phyloP scores from a whole-genome alignment of 2,113 vertebrate genomes.

The Furnarius figulus region DNA sequence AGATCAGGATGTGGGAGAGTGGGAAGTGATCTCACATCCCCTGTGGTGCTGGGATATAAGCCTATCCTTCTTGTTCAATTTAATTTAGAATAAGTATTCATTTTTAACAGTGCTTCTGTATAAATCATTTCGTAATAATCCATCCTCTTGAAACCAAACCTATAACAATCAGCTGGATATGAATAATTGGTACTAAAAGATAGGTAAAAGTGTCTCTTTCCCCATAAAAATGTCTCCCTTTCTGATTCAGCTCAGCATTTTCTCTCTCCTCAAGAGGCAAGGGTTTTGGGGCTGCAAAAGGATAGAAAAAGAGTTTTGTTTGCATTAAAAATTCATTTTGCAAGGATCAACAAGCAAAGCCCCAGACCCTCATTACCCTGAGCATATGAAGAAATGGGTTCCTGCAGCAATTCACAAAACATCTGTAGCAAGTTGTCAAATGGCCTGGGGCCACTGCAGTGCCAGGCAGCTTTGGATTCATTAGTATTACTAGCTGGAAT shows the following conservation, averaged over 20 bases:
- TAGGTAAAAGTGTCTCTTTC: not conserved
- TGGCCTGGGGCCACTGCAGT: not conserved
- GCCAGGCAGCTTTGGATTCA: constrained; percentile 4
- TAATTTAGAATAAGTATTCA: not conserved
- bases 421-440: not conserved
- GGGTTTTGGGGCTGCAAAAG: not conserved
- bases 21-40: not conserved
- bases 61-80: not conserved
- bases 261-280: not conserved
- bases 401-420: not conserved
- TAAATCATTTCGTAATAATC: not conserved
- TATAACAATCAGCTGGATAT: not conserved
- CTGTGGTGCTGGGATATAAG: not conserved
- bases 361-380: not conserved
- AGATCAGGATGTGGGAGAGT: not conserved
- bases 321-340: constrained; percentile 17
- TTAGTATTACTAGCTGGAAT: not conserved
- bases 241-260: not conserved
- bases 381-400: not conserved
- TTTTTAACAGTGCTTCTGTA: not conserved
- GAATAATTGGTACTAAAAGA: not conserved
- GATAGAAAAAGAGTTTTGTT: constrained; percentile 11
- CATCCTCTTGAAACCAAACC: not conserved
- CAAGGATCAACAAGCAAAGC: not conserved
- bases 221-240: not conserved